These are phyloP conservation scores for Lepus townsendii DNA, from an alignment of 2,797 vertebrate genomes.

Conservation along the genomic window DNA sequence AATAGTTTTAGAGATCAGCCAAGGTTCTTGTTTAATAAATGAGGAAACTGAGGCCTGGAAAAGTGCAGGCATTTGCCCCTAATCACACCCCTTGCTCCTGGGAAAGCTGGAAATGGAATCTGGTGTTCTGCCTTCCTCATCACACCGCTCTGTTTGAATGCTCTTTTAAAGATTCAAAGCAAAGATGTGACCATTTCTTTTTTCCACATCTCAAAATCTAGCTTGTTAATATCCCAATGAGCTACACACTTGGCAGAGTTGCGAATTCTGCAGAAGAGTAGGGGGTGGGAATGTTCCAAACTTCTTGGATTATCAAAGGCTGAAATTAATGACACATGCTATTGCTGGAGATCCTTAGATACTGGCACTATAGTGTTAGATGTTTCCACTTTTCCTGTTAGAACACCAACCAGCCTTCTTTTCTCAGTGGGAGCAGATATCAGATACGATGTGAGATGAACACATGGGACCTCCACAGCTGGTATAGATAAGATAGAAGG, in stretches of 20 bases:
- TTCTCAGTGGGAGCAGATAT: slow-evolving; percentile 49
- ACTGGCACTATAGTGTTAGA: slow-evolving; percentile 66
- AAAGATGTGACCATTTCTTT: slow-evolving; percentile 79
- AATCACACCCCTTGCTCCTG: background rate
- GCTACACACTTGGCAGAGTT: slow-evolving; percentile 86
- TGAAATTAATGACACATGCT: slow-evolving; percentile 83
- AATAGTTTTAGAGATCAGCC: slow-evolving; percentile 16
- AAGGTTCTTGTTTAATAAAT: slow-evolving; percentile 39
- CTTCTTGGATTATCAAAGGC: slow-evolving; percentile 82
- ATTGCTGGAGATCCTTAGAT: slow-evolving; percentile 78
- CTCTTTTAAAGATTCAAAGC: slow-evolving; percentile 83
- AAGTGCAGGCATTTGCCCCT: background rate
- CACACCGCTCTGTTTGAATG: slow-evolving; percentile 57
- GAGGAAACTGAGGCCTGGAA: slow-evolving; percentile 66
- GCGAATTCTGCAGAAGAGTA: slow-evolving; percentile 78
- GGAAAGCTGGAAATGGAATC: slow-evolving; percentile 43
- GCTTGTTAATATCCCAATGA: slow-evolving; percentile 83
- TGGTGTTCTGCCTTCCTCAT: background rate
- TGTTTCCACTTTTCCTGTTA: slow-evolving; percentile 80
- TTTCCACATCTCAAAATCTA: slow-evolving; percentile 82
- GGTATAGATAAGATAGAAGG: slow-evolving; percentile 44
- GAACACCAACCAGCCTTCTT: slow-evolving; percentile 60
- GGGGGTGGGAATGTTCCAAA: slow-evolving; percentile 84
- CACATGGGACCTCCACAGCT: background rate
- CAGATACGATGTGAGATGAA: slow-evolving; percentile 48